Evolutionary conservation across 1,140 invertebrate species (phyloP).

Genomic region (Amphibalanus amphitrite): DNA sequence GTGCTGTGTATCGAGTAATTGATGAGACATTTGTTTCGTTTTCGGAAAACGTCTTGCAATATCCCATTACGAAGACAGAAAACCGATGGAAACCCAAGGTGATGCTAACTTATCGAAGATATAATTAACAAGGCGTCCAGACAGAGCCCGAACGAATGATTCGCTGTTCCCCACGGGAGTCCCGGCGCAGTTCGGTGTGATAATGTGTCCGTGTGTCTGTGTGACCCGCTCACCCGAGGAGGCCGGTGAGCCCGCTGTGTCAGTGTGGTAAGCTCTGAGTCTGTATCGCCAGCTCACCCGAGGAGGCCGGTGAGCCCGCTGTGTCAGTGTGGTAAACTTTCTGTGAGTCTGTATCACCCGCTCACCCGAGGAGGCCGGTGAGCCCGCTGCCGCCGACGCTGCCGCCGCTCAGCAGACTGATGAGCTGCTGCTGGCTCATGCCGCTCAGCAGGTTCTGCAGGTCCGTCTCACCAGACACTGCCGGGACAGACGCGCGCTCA

Average conservation of each 20-base stretch:
- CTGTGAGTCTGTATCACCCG: neutral
- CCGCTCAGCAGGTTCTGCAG: constrained; percentile 83
- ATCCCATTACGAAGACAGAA: no score
- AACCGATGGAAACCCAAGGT: no score
- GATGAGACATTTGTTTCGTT: no score
- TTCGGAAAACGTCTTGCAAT: no score
- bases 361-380: constrained; percentile 14
- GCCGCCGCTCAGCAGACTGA: constrained; percentile 67
- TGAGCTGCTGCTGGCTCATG: constrained; percentile 92
- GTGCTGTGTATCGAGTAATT: no score
- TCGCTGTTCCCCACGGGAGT: no score
- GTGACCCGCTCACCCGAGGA: no score
- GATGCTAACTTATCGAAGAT: no score
- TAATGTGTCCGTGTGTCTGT: neutral
- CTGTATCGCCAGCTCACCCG: constrained; percentile 4
- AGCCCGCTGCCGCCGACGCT: constrained; percentile 59
- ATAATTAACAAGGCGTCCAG: no score
- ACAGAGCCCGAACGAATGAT: no score
- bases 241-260: neutral
- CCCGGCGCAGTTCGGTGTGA: neutral
- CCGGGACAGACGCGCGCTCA: neutral
- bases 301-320: constrained; percentile 14
- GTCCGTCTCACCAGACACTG: constrained; percentile 41
- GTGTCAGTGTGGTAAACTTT: neutral
- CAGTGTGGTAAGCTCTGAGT: neutral